Conservation (phyloP, 2,113 vertebrate species). For the Furnarius figulus region DNA sequence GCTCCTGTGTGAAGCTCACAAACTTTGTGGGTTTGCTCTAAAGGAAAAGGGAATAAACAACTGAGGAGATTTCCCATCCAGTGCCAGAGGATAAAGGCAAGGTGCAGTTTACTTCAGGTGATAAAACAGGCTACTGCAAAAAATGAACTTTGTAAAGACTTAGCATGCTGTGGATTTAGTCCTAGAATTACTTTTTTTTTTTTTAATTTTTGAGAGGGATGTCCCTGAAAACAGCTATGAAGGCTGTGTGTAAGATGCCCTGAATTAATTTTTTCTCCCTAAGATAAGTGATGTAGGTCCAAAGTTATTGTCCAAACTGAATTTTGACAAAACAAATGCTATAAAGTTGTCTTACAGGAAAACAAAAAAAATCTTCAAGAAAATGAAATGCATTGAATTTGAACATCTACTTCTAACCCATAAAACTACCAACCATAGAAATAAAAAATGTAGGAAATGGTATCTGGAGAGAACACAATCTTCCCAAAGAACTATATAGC, state of each 20-base stretch:
- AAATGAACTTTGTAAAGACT: background rate
- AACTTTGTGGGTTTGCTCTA: background rate
- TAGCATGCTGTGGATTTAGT: background rate
- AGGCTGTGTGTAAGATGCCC: background rate
- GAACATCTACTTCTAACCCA: background rate
- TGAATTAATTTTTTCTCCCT: background rate
- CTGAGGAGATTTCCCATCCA: background rate
- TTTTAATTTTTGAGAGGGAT: accelerated
- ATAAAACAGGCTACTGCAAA: background rate
- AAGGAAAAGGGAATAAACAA: background rate
- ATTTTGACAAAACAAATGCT: background rate
- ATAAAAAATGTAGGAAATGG: background rate
- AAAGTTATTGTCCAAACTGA: background rate
- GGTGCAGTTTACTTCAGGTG: background rate
- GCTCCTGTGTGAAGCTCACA: background rate
- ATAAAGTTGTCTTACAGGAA: background rate
- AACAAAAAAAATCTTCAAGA: background rate
- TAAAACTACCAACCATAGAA: background rate
- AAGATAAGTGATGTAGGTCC: background rate
- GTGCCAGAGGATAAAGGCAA: background rate
- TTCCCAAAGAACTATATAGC: background rate
- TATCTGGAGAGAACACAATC: background rate
- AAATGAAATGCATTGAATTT: background rate
- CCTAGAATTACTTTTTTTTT: background rate
- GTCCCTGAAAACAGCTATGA: background rate